phyloP scores from a whole-genome alignment of 2,113 vertebrate genomes.

The Amia ocellicauda region DNA sequence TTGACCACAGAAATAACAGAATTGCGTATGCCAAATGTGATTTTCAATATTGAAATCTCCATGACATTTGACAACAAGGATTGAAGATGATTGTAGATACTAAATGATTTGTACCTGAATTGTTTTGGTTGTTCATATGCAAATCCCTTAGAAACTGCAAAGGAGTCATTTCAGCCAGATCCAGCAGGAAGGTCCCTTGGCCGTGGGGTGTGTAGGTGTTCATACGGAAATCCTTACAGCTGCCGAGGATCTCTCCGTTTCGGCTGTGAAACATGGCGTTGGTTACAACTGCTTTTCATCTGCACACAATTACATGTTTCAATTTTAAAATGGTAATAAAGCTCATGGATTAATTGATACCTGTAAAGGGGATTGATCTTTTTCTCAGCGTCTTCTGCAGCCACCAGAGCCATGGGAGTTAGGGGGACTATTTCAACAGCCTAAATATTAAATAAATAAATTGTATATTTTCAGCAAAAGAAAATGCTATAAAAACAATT shows the following conservation, averaged over 20 bases:
- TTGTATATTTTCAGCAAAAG: background rate
- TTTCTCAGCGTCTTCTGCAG: slow-evolving; percentile 73
- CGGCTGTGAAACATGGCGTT: slow-evolving; percentile 52
- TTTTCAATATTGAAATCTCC: no score
- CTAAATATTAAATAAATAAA: slow-evolving; percentile 43
- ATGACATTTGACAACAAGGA: no score
- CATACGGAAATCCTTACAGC: slow-evolving; percentile 84
- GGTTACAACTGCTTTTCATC: no score
- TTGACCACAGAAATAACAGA: no score
- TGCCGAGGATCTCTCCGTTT: slow-evolving; percentile 78
- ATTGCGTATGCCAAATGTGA: no score
- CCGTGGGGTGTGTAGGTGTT: slow-evolving; percentile 66
- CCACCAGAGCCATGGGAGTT: slow-evolving; percentile 74
- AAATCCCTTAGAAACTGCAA: slow-evolving; percentile 14
- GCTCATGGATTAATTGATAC: slow-evolving; percentile 48
- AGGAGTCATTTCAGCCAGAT: slow-evolving; percentile 32
- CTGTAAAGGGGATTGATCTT: slow-evolving; percentile 75
- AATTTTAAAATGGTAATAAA: no score
- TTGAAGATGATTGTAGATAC: no score
- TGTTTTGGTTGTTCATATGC: background rate
- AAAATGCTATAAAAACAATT: no score
- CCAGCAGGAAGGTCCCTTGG: slow-evolving; percentile 68
- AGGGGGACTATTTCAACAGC: slow-evolving; percentile 59
- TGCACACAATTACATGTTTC: no score
- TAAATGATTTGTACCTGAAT: background rate